Conservation (phyloP, 2,113 vertebrate species). For the Vulpes lagopus region DNA sequence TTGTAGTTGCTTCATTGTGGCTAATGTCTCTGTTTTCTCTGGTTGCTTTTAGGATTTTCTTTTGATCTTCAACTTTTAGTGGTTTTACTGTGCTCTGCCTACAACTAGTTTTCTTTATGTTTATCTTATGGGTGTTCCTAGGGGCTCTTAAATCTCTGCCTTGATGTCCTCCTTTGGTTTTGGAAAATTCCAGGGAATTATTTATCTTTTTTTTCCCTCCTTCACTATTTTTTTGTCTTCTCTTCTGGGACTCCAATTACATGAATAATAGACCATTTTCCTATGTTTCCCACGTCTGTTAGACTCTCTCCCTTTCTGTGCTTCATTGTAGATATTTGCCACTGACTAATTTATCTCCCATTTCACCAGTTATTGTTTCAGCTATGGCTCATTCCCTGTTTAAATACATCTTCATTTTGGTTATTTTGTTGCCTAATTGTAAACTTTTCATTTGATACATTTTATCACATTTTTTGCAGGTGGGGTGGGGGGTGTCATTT, state of each 20-base stretch:
- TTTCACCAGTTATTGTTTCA: background rate
- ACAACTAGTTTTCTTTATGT: slow-evolving; percentile 15
- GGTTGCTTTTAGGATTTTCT: background rate
- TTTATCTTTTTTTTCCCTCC: background rate
- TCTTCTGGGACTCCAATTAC: background rate
- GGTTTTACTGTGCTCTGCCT: background rate
- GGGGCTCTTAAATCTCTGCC: slow-evolving; percentile 8
- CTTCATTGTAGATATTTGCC: slow-evolving; percentile 52
- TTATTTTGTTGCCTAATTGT: slow-evolving; percentile 30
- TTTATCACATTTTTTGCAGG: slow-evolving; percentile 12
- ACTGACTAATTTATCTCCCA: background rate
- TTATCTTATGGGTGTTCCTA: slow-evolving; percentile 25
- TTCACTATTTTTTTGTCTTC: background rate
- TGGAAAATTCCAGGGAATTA: slow-evolving; percentile 37
- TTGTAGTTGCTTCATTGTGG: background rate
- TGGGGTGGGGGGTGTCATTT: background rate
- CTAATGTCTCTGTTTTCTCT: background rate
- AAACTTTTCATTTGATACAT: slow-evolving; percentile 24
- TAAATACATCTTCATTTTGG: slow-evolving; percentile 41
- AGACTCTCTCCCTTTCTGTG: background rate
- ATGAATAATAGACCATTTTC: background rate
- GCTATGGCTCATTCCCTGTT: background rate
- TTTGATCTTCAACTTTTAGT: slow-evolving; percentile 15
- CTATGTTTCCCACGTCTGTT: background rate
- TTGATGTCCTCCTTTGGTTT: slow-evolving; percentile 62